Base-by-base conservation (phyloP, 2,797 vertebrate genomes). In the Takifugu ocellatus region DNA sequence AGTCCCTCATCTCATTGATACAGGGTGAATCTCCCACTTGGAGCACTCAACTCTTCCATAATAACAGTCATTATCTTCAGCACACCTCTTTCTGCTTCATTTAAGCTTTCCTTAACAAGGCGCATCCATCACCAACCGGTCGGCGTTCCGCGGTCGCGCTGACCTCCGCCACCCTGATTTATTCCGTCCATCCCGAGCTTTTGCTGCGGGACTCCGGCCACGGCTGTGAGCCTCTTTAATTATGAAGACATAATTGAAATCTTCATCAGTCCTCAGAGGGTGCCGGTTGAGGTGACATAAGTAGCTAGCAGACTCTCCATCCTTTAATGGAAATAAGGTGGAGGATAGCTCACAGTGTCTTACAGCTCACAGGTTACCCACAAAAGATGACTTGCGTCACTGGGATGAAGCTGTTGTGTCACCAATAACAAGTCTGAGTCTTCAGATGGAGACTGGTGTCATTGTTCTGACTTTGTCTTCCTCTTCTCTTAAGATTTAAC, bases 31-130 rank as follows among this genome's bases (percentile, higher is more conserved):
- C 73, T 71, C 65, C 44, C 44, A n/a, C 73, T 68, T 74, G 80
- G 71, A 74, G 72, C 68, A 44, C 72, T 81, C 80, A 61, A 71
- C 72, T 68, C 78, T 69, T 79, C 61, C 64, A 68, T 90, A 89
- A 91, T 89, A 88, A 89, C 76, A 66, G 77, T 86, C 85, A 90
- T 91, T 90, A 91, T 75, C 87, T 81, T 76, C 68, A 54, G 77
- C 83, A 82, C 86, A 86, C 84, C 84, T 86, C 84, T 88, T 84
- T 89, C 85, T 87, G 90, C 88, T 87, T 90, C 87, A 88, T 90
- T 92, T 90, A 84, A 86, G 83, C 77, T 71, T 45, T 75, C 81
- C 82, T 76, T 85, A 87, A 84, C 82, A 77, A 80, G 83, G 75
- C 61, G 76, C 72, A 89, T 91, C 85, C 66, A 89, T 92, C 90